These are phyloP conservation scores for Rhinogobio ventralis DNA, from an alignment of 2,797 vertebrate genomes.

Conservation along the genomic window DNA sequence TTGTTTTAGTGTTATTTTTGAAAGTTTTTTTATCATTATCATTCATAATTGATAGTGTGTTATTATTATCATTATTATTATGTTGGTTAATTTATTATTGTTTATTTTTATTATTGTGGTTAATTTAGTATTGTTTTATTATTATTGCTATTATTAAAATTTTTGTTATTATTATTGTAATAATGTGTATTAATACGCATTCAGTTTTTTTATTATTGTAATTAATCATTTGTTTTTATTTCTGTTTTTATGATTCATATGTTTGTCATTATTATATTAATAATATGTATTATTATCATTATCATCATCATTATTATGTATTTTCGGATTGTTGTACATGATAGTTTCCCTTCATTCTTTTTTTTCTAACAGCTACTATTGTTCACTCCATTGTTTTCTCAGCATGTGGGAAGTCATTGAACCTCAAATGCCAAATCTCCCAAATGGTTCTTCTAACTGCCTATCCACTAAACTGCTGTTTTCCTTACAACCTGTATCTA, in stretches of 20 bases:
- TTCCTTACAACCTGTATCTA: conserved; percentile 79
- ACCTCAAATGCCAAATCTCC: conserved; percentile 3
- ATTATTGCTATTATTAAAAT: not conserved
- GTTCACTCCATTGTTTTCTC: conserved; percentile 17
- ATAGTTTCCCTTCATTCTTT: not conserved
- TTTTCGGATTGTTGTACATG: not conserved
- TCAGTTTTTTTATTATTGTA: not conserved
- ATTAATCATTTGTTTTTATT: not conserved
- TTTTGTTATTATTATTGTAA: not conserved
- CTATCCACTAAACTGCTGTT: conserved; percentile 18
- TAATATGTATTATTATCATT: not conserved
- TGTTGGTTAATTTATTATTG: too few species aligned
- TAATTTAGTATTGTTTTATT: not conserved
- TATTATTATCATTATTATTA: not conserved
- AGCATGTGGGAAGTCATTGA: not conserved
- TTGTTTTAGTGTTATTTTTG: not conserved
- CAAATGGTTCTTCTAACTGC: not conserved
- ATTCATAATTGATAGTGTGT: not conserved
- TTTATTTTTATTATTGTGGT: not conserved
- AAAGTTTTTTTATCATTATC: not conserved
- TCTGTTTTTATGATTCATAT: not conserved
- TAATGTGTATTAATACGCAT: not conserved
- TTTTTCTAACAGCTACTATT: not conserved
- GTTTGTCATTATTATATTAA: not conserved
- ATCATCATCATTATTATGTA: too few species aligned